Evolutionary conservation across 1,140 invertebrate genomes (phyloP).

Genomic region (Philopotamus ludificatus): DNA sequence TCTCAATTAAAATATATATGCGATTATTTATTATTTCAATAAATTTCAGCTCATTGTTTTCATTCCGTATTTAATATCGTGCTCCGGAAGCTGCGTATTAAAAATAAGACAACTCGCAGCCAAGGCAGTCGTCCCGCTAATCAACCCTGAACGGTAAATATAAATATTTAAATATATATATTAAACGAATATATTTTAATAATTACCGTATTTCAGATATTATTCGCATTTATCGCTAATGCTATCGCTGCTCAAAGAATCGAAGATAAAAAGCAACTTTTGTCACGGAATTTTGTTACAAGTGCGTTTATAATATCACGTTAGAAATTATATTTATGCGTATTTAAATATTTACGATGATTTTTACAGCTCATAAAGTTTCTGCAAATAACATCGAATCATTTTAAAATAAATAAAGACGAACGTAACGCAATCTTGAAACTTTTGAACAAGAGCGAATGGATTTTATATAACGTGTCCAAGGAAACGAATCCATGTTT

Average conservation of each 20-base stretch:
- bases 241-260: slow-evolving; percentile 41
- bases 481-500: slow-evolving; percentile 20
- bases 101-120: slow-evolving; percentile 49
- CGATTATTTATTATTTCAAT: background rate
- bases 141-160: slow-evolving; percentile 44
- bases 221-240: slow-evolving; percentile 44
- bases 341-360: background rate
- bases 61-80: slow-evolving; percentile 45
- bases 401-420: slow-evolving; percentile 12
- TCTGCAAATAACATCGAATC: slow-evolving; percentile 21
- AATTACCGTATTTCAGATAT: slow-evolving; percentile 50
- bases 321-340: slow-evolving; percentile 1
- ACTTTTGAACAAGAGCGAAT: slow-evolving; percentile 14
- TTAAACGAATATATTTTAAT: slow-evolving; percentile 2
- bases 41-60: slow-evolving; percentile 46
- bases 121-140: slow-evolving; percentile 47
- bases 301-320: slow-evolving; percentile 39
- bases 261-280: slow-evolving; percentile 46
- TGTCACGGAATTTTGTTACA: slow-evolving; percentile 54
- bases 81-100: slow-evolving; percentile 45
- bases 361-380: slow-evolving; percentile 33
- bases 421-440: background rate
- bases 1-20: background rate
- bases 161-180: background rate
- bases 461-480: slow-evolving; percentile 27